phyloP scores from a whole-genome alignment of 2,888 invertebrate genomes.

The Liodrosophila aerea region DNA sequence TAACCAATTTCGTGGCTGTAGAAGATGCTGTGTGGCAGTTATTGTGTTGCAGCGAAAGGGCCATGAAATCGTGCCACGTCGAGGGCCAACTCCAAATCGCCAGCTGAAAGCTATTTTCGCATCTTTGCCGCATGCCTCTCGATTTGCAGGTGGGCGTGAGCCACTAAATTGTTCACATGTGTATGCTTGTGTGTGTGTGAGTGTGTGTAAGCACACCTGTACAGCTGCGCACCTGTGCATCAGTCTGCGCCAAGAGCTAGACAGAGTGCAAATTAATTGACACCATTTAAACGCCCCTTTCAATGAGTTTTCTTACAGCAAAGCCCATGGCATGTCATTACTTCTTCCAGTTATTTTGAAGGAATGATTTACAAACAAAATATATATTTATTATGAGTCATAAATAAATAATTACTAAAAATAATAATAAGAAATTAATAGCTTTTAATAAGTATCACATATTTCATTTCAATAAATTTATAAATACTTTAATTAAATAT shows the following conservation, averaged over 20 bases:
- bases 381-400: too few relatives aligned
- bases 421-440: too few relatives aligned
- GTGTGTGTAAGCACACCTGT: conserved; percentile 29
- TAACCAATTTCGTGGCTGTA: conserved; percentile 37
- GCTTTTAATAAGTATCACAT: too few relatives aligned
- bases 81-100: conserved; percentile 35
- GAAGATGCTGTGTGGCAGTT: conserved; percentile 20
- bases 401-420: too few relatives aligned
- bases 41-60: conserved; percentile 33
- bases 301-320: too few relatives aligned
- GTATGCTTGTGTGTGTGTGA: conserved; percentile 2
- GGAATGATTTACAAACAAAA: too few relatives aligned
- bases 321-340: too few relatives aligned
- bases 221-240: conserved; percentile 13
- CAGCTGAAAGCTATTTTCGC: conserved; percentile 20
- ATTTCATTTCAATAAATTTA: too few relatives aligned
- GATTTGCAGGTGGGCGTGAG: conserved; percentile 63
- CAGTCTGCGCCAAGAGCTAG: not conserved
- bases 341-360: too few relatives aligned
- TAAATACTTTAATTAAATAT: too few relatives aligned
- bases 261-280: conserved; percentile 37
- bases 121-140: conserved; percentile 31
- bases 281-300: not conserved
- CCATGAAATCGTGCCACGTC: conserved; percentile 52
- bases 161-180: conserved; percentile 57